Evolutionary conservation across 2,888 invertebrate species (phyloP).

Genomic region (Leptinotarsa peninsularis): DNA sequence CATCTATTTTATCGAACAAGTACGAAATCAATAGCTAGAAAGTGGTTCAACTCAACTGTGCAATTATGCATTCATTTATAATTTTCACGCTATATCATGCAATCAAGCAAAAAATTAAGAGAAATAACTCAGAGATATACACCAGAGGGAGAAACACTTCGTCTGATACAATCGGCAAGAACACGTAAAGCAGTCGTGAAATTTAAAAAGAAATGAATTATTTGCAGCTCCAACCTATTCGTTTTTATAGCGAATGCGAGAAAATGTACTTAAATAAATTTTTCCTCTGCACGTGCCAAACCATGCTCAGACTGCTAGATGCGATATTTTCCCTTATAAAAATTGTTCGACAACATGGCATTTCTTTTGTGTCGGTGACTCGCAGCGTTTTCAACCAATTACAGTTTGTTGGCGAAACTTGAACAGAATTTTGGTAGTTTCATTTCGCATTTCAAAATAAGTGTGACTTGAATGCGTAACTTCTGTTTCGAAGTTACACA

Average conservation of each 20-base stretch:
- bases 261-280: not conserved
- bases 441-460: not conserved
- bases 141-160: too few relatives aligned
- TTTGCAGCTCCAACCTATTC: not conserved
- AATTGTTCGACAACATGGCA: not conserved
- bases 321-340: not conserved
- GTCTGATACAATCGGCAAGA: too few relatives aligned
- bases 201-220: not conserved
- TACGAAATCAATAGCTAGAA: too few relatives aligned
- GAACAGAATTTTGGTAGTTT: not conserved
- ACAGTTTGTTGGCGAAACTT: constrained; percentile 9
- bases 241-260: not conserved
- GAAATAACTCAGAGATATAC: too few relatives aligned
- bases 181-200: too few relatives aligned
- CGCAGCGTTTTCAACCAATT: constrained; percentile 1
- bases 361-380: not conserved
- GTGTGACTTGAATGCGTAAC: not conserved
- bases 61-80: too few relatives aligned
- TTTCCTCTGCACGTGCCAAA: not conserved
- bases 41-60: too few relatives aligned
- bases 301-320: not conserved
- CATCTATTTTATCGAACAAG: too few relatives aligned
- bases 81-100: too few relatives aligned
- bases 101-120: too few relatives aligned
- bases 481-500: not conserved